phyloP scores from a whole-genome alignment of 1,140 invertebrate species.

The fruit fly (Drosophila melanogaster) region DNA sequence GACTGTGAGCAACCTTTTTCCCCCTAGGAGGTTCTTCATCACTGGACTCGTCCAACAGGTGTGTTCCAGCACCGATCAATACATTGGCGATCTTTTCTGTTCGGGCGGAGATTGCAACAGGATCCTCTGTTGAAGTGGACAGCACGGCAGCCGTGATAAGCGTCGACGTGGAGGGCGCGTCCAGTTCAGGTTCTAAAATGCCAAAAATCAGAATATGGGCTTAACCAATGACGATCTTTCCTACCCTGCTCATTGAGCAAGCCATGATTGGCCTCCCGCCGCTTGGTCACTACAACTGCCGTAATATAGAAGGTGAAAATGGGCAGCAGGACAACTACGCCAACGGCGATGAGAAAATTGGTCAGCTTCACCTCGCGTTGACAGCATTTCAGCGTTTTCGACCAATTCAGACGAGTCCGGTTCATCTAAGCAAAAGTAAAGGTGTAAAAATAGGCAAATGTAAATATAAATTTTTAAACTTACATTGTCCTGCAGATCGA shows the following conservation, averaged over 20 bases:
- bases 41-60: background rate
- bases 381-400: constrained; percentile 69
- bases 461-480: background rate
- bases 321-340: constrained; percentile 50
- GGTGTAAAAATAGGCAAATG: background rate
- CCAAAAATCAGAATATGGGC: background rate
- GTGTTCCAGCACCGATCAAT: background rate
- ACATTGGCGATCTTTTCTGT: constrained; percentile 43
- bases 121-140: constrained; percentile 31
- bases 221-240: background rate
- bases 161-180: constrained; percentile 51
- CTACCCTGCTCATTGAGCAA: constrained; percentile 55
- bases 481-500: constrained; percentile 74
- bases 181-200: constrained; percentile 44
- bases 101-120: background rate
- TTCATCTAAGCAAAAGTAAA: constrained; percentile 60
- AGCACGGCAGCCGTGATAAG: constrained; percentile 61
- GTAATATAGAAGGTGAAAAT: constrained; percentile 60
- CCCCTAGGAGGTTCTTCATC: background rate
- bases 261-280: constrained; percentile 64
- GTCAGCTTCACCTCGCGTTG: constrained; percentile 57
- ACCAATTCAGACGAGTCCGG: constrained; percentile 68
- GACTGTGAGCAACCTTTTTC: background rate
- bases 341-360: constrained; percentile 43
- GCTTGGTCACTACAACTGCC: constrained; percentile 57